phyloP scores from a whole-genome alignment of 2,113 vertebrate genomes.

The rat (Rattus norvegicus) region GRCr8 NC_086039.1:143640501-143641000 shows the following conservation, averaged over 20 bases:
- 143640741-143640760: not conserved
- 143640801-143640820: not conserved
- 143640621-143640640: constrained; percentile 38
- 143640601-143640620: constrained; percentile 14
- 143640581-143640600: not conserved
- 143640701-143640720: constrained; percentile 26
- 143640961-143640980: too few species aligned
- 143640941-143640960: too few species aligned
- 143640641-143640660: constrained; percentile 14
- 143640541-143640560: not conserved
- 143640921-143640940: too few species aligned
- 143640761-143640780: not conserved
- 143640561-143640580: not conserved
- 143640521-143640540: not conserved
- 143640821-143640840: too few species aligned
- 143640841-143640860: too few species aligned
- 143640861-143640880: too few species aligned
- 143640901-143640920: too few species aligned
- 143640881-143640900: too few species aligned
- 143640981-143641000: too few species aligned
- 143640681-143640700: constrained; percentile 6
- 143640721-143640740: not conserved
- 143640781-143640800: not conserved
- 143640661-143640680: not conserved
- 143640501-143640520: not conserved